Evolutionary conservation across 2,888 invertebrate genomes (phyloP).

Genomic region (Laothoe populi): DNA sequence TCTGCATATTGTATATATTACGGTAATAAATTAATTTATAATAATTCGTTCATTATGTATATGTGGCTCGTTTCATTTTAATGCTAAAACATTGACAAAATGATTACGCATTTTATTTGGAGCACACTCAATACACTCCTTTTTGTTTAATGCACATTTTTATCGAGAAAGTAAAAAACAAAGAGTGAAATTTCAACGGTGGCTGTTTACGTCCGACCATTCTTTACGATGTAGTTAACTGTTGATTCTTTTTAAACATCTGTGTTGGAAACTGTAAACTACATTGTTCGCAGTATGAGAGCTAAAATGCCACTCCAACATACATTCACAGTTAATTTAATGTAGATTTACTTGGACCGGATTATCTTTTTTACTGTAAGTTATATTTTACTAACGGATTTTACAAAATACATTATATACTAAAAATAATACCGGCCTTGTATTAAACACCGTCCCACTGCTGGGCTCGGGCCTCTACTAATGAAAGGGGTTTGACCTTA

Average conservation of each 20-base stretch:
- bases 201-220: slow-evolving; percentile 75
- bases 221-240: slow-evolving; percentile 82
- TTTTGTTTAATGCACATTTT: slow-evolving; percentile 33
- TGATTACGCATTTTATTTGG: slow-evolving; percentile 12
- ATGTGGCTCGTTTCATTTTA: not conserved
- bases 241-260: slow-evolving; percentile 84
- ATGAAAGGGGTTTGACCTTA: no score
- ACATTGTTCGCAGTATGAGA: slow-evolving; percentile 71
- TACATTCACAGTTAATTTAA: slow-evolving; percentile 13
- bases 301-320: slow-evolving; percentile 59
- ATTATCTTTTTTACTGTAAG: not conserved
- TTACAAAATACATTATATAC: no score
- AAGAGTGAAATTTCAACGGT: slow-evolving; percentile 76
- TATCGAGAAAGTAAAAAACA: slow-evolving; percentile 47
- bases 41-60: not conserved
- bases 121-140: slow-evolving; percentile 9
- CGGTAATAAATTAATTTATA: no score
- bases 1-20: not conserved
- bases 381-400: no score
- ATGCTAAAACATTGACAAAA: slow-evolving; percentile 5
- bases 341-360: not conserved
- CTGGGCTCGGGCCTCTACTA: no score
- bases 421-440: no score
- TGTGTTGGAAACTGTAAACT: slow-evolving; percentile 77
- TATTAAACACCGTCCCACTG: no score